Conservation (phyloP, 2,797 vertebrate genomes). For the Aldrovandia affinis region DNA sequence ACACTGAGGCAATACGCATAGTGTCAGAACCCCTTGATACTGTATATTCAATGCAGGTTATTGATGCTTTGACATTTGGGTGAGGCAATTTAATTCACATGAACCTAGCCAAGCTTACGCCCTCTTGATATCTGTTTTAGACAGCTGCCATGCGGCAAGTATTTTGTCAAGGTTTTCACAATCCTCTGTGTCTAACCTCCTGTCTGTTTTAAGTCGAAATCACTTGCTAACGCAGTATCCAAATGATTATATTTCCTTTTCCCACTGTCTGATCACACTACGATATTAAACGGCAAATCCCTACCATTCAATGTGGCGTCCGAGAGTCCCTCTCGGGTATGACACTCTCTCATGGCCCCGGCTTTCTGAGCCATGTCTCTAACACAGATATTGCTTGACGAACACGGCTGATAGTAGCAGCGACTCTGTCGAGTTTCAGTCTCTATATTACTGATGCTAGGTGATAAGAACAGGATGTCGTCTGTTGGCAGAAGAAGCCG, state of each 20-base stretch:
- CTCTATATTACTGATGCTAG: background rate
- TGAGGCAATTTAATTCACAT: background rate
- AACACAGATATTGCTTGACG: background rate
- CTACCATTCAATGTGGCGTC: background rate
- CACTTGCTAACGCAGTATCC: conserved; percentile 10
- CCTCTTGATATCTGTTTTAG: conserved; percentile 26
- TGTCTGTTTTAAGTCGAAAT: conserved; percentile 16
- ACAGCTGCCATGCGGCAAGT: conserved; percentile 19
- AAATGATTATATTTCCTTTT: conserved; percentile 1
- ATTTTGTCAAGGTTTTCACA: conserved; percentile 23
- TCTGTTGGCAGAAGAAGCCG: background rate
- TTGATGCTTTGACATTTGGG: background rate
- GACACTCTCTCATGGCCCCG: background rate
- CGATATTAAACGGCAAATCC: background rate
- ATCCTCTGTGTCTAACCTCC: conserved; percentile 24
- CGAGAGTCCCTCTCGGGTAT: background rate
- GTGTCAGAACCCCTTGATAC: background rate
- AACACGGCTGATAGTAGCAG: background rate
- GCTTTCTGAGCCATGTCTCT: background rate
- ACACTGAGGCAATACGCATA: too few relatives aligned
- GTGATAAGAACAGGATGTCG: background rate
- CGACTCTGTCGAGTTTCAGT: background rate
- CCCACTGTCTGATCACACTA: background rate
- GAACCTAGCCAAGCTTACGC: background rate
- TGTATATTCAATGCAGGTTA: conserved; percentile 2